phyloP scores from a whole-genome alignment of 2,888 invertebrate genomes.

The Sarcophaga caerulescens region DNA sequence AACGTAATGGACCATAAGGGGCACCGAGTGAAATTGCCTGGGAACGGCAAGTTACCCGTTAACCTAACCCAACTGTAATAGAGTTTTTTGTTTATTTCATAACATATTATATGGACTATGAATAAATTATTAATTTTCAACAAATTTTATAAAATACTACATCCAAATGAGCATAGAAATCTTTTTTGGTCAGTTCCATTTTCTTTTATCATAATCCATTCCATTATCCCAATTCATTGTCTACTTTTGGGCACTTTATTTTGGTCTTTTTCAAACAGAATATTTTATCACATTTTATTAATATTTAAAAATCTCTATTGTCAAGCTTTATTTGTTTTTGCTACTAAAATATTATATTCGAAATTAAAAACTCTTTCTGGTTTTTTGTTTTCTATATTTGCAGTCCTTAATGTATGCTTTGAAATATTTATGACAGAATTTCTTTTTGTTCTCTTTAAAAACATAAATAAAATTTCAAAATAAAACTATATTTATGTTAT shows the following conservation, averaged over 20 bases:
- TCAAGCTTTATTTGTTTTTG: background rate
- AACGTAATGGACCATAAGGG: too few relatives aligned
- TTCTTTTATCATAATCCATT: background rate
- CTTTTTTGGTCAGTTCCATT: too few relatives aligned
- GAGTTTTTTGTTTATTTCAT: too few relatives aligned
- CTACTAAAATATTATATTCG: background rate
- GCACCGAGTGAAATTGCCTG: too few relatives aligned
- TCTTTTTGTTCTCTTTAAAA: background rate
- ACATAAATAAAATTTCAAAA: background rate
- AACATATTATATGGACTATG: too few relatives aligned
- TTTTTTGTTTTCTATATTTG: background rate
- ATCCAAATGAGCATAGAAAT: too few relatives aligned
- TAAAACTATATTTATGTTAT: background rate
- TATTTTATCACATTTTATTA: slow-evolving; percentile 42
- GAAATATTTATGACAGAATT: slow-evolving; percentile 51
- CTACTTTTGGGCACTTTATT: slow-evolving; percentile 16
- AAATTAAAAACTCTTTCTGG: background rate
- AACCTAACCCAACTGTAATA: too few relatives aligned
- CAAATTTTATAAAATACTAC: too few relatives aligned
- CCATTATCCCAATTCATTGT: background rate
- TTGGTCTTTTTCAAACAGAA: slow-evolving; percentile 15
- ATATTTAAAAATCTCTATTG: slow-evolving; percentile 44
- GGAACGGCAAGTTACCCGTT: too few relatives aligned
- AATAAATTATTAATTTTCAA: too few relatives aligned
- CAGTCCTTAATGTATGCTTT: slow-evolving; percentile 40